phyloP scores from a whole-genome alignment of 23 tunicate genomes.

The Halocynthia roretzi region DNA sequence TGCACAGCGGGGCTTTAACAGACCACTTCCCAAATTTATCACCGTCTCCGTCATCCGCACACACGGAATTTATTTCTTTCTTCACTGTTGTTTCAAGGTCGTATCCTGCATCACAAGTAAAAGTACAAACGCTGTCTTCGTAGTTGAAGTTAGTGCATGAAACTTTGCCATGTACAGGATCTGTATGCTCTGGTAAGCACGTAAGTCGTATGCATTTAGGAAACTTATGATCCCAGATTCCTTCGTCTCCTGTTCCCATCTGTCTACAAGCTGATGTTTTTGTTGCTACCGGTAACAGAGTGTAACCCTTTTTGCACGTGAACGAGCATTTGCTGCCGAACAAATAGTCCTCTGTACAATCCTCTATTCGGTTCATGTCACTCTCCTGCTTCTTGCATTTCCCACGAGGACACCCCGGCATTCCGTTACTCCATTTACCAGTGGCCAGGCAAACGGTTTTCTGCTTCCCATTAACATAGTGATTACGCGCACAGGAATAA shows the following conservation, averaged over 20 bases:
- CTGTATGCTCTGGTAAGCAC: constrained; percentile 41
- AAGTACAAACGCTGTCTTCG: constrained; percentile 38
- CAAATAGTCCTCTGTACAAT: constrained; percentile 11
- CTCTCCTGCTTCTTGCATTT: constrained; percentile 1
- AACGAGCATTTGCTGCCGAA: constrained; percentile 27
- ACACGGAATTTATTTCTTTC: background rate
- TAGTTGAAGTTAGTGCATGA: constrained; percentile 27
- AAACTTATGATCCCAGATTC: constrained; percentile 28
- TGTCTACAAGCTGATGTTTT: constrained; percentile 12
- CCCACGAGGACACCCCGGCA: constrained; percentile 8
- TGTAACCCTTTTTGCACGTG: constrained; percentile 24
- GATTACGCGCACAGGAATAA: background rate
- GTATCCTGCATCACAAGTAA: constrained; percentile 15
- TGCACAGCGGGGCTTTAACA: constrained; percentile 25
- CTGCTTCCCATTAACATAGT: constrained; percentile 8
- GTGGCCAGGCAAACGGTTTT: background rate
- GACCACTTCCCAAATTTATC: constrained; percentile 56
- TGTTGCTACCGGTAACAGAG: constrained; percentile 1
- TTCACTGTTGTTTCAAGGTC: constrained; percentile 9
- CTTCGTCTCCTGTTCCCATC: background rate
- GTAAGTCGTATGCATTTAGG: constrained; percentile 30
- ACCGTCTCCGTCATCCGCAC: constrained; percentile 46
- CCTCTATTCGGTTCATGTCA: constrained; percentile 3
- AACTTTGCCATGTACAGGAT: constrained; percentile 39
- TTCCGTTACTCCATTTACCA: constrained; percentile 1